Base-by-base conservation (phyloP, 2,113 vertebrate genomes). In the Lethenteron reissneri region DNA sequence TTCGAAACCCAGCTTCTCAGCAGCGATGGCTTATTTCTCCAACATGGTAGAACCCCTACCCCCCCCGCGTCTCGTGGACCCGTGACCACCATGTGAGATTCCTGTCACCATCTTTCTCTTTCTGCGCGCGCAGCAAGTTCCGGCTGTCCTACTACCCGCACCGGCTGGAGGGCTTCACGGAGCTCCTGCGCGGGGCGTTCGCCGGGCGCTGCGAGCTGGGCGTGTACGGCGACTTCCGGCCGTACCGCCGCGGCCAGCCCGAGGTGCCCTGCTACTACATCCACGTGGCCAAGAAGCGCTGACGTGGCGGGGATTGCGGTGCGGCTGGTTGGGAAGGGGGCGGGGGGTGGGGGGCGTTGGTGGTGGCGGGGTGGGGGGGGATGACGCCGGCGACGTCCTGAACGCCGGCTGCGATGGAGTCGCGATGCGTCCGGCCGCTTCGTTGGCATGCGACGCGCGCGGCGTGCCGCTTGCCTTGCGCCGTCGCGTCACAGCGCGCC, bases 91-190 rank as follows among this genome's bases (percentile, higher is more conserved):
- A 1, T 41, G 41, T 41, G 41, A 7, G 41, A 41, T 41, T 41
- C 41, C 41, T 41, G 41, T 41, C 41, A 5, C 41, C 41, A 41
- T 41, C 4, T 41, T 5, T 41, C 41, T 41, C 41, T 41, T 3
- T 41, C 41, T 41, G 5, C 41, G 11, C 64, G 73, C 75, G 1
- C 79, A 97, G 92, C 80, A 92, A 95, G 76, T 99, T 99, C 77
- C 89, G 94, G 19, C 85, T 90, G 71, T 97, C 88, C 0, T 95
- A 90, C 81, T 97, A 96, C 78, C 94, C 94, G 0, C 94, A 99
- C 75, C 75, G 78, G 5, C 78, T 99, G 82, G 83, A 86, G 5
- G 83, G 81, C 78, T 99, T 99, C 81, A 86, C 79, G 0, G 78
- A 78, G n/a, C 75, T 97, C 69, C 81, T 99, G 72, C 82, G 71